Conservation (phyloP, 2,113 vertebrate genomes). For the Desmodus rotundus region DNA sequence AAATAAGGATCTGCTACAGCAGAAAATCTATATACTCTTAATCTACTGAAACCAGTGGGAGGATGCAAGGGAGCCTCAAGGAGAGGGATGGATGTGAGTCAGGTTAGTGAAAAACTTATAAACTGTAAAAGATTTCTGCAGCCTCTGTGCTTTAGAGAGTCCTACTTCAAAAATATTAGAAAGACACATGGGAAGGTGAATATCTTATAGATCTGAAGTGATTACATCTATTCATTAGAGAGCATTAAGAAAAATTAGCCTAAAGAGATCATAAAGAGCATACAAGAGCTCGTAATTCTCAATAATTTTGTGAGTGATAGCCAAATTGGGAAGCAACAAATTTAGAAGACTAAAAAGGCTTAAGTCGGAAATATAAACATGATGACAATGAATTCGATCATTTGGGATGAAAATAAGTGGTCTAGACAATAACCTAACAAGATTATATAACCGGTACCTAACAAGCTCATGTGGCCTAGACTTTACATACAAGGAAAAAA, state of each 20-base stretch:
- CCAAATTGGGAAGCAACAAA: neutral
- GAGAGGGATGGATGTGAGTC: neutral
- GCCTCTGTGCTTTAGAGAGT: neutral
- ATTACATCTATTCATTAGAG: neutral
- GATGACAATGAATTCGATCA: neutral
- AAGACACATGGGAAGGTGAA: neutral
- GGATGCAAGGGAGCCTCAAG: neutral
- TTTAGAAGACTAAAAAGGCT: neutral
- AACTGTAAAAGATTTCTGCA: neutral
- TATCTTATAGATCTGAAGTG: neutral
- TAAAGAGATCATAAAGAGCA: neutral
- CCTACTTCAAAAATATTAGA: neutral
- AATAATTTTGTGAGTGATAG: neutral
- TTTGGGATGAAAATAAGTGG: neutral
- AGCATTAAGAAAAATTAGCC: neutral
- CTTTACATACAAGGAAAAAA: neutral
- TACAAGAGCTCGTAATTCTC: neutral
- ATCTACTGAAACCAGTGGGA: neutral
- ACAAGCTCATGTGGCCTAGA: neutral
- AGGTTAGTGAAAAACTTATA: neutral
- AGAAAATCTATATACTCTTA: neutral
- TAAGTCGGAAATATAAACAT: neutral
- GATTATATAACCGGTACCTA: neutral
- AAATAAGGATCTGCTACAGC: neutral
- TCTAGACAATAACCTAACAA: slow-evolving; percentile 6